These are phyloP conservation scores for Nasonovia ribisnigri DNA, from an alignment of 2,888 invertebrate genomes.

Conservation along the genomic window DNA sequence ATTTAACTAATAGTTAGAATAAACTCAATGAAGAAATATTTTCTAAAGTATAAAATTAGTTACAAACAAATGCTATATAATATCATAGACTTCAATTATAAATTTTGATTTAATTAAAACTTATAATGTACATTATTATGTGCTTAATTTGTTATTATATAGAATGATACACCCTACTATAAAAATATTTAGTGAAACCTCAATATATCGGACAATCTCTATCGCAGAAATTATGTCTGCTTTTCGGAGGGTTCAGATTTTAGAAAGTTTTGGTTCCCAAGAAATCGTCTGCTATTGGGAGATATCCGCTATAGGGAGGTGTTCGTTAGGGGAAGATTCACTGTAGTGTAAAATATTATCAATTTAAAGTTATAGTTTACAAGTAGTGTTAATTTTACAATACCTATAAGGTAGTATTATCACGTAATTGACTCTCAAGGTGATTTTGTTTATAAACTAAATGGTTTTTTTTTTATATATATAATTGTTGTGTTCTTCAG, in stretches of 20 bases:
- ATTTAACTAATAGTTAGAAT: not conserved
- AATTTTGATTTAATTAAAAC: not conserved
- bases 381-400: not conserved
- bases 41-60: not conserved
- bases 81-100: not conserved
- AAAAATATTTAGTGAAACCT: not conserved
- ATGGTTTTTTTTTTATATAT: too few relatives aligned
- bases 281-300: too few relatives aligned
- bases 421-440: not conserved
- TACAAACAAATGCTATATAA: not conserved
- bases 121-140: not conserved
- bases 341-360: not conserved
- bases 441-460: too few relatives aligned
- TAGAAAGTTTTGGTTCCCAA: too few relatives aligned
- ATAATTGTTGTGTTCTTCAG: too few relatives aligned
- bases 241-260: too few relatives aligned
- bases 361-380: not conserved
- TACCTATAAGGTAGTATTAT: not conserved
- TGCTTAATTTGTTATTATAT: not conserved
- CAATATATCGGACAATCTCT: too few relatives aligned
- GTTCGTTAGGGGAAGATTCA: too few relatives aligned
- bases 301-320: too few relatives aligned
- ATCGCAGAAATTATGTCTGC: too few relatives aligned
- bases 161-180: not conserved
- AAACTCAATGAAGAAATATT: not conserved